These are phyloP conservation scores for Ladona fulva DNA, from an alignment of 1,140 invertebrate species.

Conservation along the genomic window DNA sequence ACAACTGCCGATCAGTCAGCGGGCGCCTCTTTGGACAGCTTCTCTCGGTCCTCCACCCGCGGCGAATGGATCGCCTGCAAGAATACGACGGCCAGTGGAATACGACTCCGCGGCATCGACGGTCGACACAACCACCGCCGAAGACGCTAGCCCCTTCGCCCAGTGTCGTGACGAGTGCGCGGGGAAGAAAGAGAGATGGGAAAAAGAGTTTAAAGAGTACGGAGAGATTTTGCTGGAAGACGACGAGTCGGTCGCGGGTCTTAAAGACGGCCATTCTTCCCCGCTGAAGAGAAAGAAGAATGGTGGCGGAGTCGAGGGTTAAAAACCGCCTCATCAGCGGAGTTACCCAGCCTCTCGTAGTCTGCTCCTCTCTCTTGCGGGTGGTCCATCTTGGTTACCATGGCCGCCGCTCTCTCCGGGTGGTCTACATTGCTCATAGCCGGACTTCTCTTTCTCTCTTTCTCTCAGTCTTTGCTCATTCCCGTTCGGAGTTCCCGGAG, in stretches of 20 bases:
- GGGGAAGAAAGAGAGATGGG: background rate
- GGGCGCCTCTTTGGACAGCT: background rate
- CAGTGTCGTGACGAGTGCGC: background rate
- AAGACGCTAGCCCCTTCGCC: too few relatives aligned
- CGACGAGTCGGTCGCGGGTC: background rate
- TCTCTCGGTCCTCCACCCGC: background rate
- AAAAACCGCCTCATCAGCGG: constrained; percentile 2
- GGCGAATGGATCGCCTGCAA: too few relatives aligned
- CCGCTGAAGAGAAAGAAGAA: background rate
- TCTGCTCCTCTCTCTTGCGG: background rate
- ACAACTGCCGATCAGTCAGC: constrained; percentile 6
- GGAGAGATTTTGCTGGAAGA: background rate
- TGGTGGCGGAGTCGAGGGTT: background rate
- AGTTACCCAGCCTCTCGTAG: too few relatives aligned
- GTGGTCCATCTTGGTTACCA: background rate
- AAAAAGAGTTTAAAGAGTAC: background rate
- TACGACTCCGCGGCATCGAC: too few relatives aligned
- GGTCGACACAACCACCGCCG: too few relatives aligned
- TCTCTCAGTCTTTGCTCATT: background rate
- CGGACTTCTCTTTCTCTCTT: background rate
- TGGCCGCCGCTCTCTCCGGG: background rate
- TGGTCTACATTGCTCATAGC: constrained; percentile 4
- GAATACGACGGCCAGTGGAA: too few relatives aligned
- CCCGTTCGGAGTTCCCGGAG: too few relatives aligned
- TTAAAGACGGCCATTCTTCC: background rate